Conservation (phyloP, 2,797 vertebrate genomes). For the Dryobates pubescens region DNA sequence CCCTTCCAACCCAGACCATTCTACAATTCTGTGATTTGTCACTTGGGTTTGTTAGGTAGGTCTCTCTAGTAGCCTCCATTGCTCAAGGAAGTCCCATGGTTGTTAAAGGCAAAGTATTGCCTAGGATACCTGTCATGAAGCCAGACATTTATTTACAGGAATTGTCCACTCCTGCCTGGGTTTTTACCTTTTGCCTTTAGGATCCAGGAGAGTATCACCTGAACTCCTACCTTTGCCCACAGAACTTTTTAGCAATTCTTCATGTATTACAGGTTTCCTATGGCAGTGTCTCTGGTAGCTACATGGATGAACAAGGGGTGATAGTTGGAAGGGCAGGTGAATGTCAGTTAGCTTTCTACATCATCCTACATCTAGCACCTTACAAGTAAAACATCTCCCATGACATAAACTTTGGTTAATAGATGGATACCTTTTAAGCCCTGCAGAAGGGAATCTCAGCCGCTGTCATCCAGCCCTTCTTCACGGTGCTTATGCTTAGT, state of each 20-base stretch:
- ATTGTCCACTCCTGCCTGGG: neutral
- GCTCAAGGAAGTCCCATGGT: neutral
- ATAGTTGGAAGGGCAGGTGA: neutral
- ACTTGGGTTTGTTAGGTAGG: neutral
- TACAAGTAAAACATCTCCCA: neutral
- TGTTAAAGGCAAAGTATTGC: neutral
- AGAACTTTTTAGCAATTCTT: neutral
- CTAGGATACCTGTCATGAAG: neutral
- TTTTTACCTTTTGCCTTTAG: neutral
- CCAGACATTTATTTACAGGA: neutral
- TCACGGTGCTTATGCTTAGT: neutral
- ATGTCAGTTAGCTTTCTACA: neutral
- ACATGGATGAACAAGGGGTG: neutral
- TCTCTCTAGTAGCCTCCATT: neutral
- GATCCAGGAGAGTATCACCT: neutral
- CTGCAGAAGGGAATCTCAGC: neutral
- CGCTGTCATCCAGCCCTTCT: neutral
- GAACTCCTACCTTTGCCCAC: neutral
- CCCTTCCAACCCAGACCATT: neutral
- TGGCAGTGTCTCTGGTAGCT: neutral
- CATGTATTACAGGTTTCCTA: neutral
- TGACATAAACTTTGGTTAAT: neutral
- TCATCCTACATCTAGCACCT: neutral
- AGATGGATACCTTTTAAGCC: neutral
- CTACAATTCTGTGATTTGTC: neutral